Evolutionary conservation across 2,113 vertebrate genomes (phyloP), one percentile per base, ranked within the genome.

Genomic region (Tenrec ecaudatus): DNA sequence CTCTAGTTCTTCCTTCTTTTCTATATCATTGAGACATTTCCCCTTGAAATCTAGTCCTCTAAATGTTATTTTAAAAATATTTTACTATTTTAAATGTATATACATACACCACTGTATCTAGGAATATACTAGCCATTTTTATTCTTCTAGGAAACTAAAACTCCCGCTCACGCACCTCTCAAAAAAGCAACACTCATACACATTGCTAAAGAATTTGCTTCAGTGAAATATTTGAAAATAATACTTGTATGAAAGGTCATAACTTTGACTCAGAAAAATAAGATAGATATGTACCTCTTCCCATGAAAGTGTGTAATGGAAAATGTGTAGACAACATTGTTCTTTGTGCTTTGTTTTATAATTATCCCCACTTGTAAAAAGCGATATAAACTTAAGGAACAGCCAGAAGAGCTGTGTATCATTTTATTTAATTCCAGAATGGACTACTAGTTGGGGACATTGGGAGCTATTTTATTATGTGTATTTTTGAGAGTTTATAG

Each of bases 401-500:
- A 95, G 91, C 87, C 89, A 90, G 92, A 92, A 22, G 96, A 91
- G 90, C 86, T 97, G 82, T 97, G 96, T 95, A 93, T 97, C 91
- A 94, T 97, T 97, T 97, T 91, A 81, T 96, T 98, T 97, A 96
- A 97, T 97, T 98, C 97, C 95, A 97, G 92, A 97, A 96, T 92
- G 97, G 96, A 96, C 85, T 98, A 93, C 93, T 89, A 89, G 82
- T 94, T 95, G 79, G 92, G 93, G 96, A 68, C 47, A 81, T 94
- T 95, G 79, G 92, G 93, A 97, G 71, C 47, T 81, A 11, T 96
- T 95, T 95, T 94, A 86, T 69, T 82, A 25, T 87, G 36, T 76
- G 40, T 12, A 89, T 95, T 91, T 95, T 91, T 93, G 87, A 96
- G 82, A 87, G 84, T 93, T 92, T 88, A 62, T 71, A 82, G 86